A percentile compares a stretch with the other conserved stretches of the same genome.
Conservation (phyloP, 1,140 invertebrate genomes). For the Camponotus floridanus region DNA sequence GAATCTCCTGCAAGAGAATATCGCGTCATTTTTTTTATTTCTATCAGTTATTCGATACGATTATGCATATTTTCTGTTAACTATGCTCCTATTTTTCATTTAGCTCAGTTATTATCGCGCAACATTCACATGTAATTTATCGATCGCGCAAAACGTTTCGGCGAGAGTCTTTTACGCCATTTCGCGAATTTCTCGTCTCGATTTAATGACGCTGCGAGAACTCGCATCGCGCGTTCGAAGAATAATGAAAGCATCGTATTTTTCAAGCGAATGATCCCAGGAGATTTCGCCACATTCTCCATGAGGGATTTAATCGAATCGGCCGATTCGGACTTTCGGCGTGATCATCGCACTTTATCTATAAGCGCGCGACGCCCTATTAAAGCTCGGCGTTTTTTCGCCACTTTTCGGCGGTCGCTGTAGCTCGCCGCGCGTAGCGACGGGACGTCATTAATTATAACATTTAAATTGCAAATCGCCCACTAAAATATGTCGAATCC, state of each 20-base stretch:
- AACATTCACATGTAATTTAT: not conserved
- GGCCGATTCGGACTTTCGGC: not conserved
- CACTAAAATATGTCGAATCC: conserved; percentile 80
- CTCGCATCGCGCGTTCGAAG: not conserved
- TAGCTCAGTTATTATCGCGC: not conserved
- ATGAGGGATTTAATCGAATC: conserved; percentile 23
- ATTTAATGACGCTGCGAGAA: not conserved
- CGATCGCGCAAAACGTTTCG: not conserved
- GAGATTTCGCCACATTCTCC: not conserved
- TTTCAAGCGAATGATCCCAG: not conserved
- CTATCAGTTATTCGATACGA: conserved; percentile 39
- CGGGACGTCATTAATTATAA: conserved; percentile 76
- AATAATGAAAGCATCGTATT: not conserved
- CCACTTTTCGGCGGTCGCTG: conserved; percentile 44
- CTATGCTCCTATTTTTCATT: conserved; percentile 2
- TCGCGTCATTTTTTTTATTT: conserved; percentile 27
- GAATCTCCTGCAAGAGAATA: not conserved
- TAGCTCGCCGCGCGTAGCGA: conserved; percentile 43
- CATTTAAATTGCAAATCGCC: conserved; percentile 80
- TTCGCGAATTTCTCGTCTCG: not conserved
- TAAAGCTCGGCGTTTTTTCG: conserved; percentile 34
- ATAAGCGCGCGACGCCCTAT: not conserved
- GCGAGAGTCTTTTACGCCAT: not conserved
- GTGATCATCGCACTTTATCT: conserved; percentile 18
- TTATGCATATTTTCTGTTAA: not conserved